phyloP scores from a whole-genome alignment of 2,797 vertebrate genomes.

The Chelonia mydas region DNA sequence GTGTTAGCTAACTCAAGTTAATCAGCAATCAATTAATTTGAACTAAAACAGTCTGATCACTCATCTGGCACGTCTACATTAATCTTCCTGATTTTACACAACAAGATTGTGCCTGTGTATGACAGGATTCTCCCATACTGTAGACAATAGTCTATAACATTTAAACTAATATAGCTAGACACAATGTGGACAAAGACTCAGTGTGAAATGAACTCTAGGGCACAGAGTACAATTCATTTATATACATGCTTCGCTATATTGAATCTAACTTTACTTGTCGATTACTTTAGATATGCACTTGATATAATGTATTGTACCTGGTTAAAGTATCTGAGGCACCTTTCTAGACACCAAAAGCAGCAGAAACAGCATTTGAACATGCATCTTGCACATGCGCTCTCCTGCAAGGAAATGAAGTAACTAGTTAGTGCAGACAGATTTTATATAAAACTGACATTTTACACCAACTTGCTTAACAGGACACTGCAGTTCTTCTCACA shows the following conservation, averaged over 20 bases:
- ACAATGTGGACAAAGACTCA: neutral
- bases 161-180: neutral
- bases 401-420: slow-evolving; percentile 64
- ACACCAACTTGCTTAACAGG: neutral
- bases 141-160: neutral
- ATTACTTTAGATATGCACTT: neutral
- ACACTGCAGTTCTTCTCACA: neutral
- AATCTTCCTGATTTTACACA: neutral
- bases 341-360: slow-evolving; percentile 75
- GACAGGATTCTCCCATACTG: neutral
- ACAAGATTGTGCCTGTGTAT: neutral
- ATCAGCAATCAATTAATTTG: neutral
- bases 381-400: slow-evolving; percentile 50
- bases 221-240: neutral
- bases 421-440: neutral
- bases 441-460: neutral
- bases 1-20: neutral
- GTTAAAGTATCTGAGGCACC: slow-evolving; percentile 71
- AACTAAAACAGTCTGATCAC: neutral
- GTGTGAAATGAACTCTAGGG: neutral
- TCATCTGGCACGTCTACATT: neutral
- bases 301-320: slow-evolving; percentile 77
- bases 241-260: neutral
- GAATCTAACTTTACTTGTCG: neutral
- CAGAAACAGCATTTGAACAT: slow-evolving; percentile 71